These are phyloP conservation scores for Tautogolabrus adspersus DNA, from an alignment of 2,113 vertebrate species.

Conservation along the genomic window DNA sequence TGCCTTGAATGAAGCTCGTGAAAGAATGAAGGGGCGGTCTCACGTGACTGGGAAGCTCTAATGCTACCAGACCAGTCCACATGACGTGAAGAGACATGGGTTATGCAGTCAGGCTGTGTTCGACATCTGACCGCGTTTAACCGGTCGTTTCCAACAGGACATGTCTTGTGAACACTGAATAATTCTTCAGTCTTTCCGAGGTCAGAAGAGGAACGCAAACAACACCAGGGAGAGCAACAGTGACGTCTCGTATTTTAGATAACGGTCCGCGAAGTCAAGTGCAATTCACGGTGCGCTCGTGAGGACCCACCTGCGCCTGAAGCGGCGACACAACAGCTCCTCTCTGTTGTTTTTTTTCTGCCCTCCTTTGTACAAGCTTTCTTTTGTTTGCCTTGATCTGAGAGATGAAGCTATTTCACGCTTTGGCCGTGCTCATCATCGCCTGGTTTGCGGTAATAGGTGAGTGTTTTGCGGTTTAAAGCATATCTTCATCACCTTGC, in stretches of 20 bases:
- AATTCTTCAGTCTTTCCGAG: too few relatives aligned
- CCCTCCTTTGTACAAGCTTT: neutral
- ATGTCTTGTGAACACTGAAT: neutral
- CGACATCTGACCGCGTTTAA: neutral
- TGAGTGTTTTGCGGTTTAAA: conserved; percentile 63
- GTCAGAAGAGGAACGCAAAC: neutral
- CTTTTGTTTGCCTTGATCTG: too few relatives aligned
- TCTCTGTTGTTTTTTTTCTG: neutral
- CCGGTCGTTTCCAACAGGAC: neutral
- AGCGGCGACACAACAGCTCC: neutral
- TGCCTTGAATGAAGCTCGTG: neutral
- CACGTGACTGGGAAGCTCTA: conserved; percentile 78
- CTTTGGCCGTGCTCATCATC: conserved; percentile 27
- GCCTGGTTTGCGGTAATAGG: conserved; percentile 66
- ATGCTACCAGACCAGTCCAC: conserved; percentile 69
- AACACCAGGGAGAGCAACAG: neutral
- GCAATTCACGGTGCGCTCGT: neutral
- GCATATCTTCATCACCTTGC: neutral
- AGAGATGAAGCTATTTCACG: conserved; percentile 65
- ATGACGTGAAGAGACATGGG: conserved; percentile 64
- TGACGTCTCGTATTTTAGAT: neutral
- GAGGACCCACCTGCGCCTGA: conserved; percentile 50
- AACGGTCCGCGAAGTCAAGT: conserved; percentile 34
- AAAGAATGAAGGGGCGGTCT: neutral
- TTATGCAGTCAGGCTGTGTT: conserved; percentile 23